phyloP scores from a whole-genome alignment of 2,113 vertebrate genomes.

The Ia io region DNA sequence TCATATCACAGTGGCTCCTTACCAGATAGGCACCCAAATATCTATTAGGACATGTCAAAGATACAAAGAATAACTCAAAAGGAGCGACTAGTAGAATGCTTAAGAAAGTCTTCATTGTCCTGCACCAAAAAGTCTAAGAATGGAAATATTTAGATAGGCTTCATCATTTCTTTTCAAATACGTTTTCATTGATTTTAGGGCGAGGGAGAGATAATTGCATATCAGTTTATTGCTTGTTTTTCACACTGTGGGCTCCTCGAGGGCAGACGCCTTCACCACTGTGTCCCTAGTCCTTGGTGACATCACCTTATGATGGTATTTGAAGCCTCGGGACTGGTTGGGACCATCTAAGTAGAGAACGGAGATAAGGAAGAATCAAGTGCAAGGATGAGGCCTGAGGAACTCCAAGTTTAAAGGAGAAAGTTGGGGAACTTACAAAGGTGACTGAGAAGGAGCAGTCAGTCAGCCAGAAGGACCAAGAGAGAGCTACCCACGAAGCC shows the following conservation, averaged over 20 bases:
- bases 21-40: not conserved
- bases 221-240: too few species aligned
- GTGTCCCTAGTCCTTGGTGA: not conserved
- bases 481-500: not conserved
- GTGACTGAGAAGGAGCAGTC: not conserved
- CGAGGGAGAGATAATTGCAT: too few species aligned
- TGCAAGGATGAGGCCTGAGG: not conserved
- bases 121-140: not conserved
- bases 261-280: too few species aligned
- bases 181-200: too few species aligned
- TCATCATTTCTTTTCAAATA: not conserved
- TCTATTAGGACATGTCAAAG: not conserved
- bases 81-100: not conserved
- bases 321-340: not conserved
- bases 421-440: not conserved
- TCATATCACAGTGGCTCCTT: not conserved
- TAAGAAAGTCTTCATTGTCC: not conserved
- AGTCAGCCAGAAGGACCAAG: not conserved
- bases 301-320: not conserved
- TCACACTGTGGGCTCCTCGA: too few species aligned
- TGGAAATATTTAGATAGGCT: not conserved
- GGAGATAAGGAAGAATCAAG: not conserved
- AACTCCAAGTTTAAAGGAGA: not conserved
- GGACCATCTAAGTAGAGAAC: not conserved
- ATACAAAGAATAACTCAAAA: not conserved